These are phyloP conservation scores for Semnornis frantzii DNA, from an alignment of 2,113 vertebrate genomes.

Conservation along the genomic window DNA sequence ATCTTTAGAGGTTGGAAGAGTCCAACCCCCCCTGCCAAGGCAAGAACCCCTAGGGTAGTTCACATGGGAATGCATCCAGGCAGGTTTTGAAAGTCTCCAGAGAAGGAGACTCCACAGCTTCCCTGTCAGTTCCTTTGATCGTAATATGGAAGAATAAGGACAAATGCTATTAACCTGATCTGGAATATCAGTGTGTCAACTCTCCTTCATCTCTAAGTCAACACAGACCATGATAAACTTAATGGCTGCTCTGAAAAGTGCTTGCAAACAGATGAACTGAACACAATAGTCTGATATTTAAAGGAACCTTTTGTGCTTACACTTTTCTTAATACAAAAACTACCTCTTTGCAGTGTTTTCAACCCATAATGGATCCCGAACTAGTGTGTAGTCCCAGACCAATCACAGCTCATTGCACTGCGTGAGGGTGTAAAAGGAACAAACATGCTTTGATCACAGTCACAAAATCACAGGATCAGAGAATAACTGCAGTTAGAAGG, in stretches of 20 bases:
- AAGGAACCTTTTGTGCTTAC: not conserved
- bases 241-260: not conserved
- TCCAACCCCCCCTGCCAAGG: too few relatives aligned
- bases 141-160: not conserved
- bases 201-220: not conserved
- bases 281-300: not conserved
- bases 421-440: not conserved
- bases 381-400: not conserved
- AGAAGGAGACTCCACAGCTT: too few relatives aligned
- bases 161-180: not conserved
- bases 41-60: too few relatives aligned
- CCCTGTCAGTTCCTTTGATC: not conserved
- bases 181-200: not conserved
- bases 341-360: not conserved
- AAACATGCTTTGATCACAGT: not conserved
- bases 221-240: not conserved
- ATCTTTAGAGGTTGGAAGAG: too few relatives aligned
- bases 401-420: not conserved
- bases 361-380: not conserved
- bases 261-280: not conserved
- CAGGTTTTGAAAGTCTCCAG: too few relatives aligned
- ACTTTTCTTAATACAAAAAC: not conserved
- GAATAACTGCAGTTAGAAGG: not conserved
- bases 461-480: not conserved
- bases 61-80: too few relatives aligned